Evolutionary conservation across 1,140 invertebrate genomes (phyloP), one percentile per base, ranked within the genome.

Genomic region (Mactra quadrangularis): DNA sequence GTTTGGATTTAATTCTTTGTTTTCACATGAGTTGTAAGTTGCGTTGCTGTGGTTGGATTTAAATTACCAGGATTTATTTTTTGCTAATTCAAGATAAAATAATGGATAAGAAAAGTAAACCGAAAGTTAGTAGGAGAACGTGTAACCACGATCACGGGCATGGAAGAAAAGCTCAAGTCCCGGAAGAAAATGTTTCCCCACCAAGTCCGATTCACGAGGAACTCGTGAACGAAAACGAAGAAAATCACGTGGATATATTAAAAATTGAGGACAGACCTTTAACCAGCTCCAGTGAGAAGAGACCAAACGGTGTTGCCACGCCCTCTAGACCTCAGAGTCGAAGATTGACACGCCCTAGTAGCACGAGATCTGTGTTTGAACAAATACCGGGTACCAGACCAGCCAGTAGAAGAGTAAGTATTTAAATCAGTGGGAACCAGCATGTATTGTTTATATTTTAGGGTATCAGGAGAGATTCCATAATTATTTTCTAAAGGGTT

Each of bases 381-480:
- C 70, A 82, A 59, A 64, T 82, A 27, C 79, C 70, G 15, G 79
- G 79, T 4, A 82, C 79, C 3, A 72, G 79, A 45, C 79, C 79
- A 19, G 70, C 79, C 38, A 82, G 79, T 25, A 66, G 79, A 66
- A 72, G 71, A 47, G 79, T 82, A 53, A 53, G 79, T 41, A 7
- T 41, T 41, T 41, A 41, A n/a, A n/a, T n/a, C n/a, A n/a, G n/a
- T n/a, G 57, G 15, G 17, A 72, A 17, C n/a, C 22, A 22, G 22
- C 27, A 22, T 27, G 19, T 60, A 6, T 50, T n/a, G n/a, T n/a
- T n/a, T n/a, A n/a, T n/a, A n/a, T n/a, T n/a, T n/a, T n/a, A n/a
- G n/a, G n/a, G n/a, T n/a, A n/a, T n/a, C n/a, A n/a, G n/a, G n/a
- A n/a, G n/a, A n/a, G n/a, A n/a, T n/a, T n/a, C n/a, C n/a, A n/a